phyloP scores from a whole-genome alignment of 2,113 vertebrate genomes.

The Cyanistes caeruleus region DNA sequence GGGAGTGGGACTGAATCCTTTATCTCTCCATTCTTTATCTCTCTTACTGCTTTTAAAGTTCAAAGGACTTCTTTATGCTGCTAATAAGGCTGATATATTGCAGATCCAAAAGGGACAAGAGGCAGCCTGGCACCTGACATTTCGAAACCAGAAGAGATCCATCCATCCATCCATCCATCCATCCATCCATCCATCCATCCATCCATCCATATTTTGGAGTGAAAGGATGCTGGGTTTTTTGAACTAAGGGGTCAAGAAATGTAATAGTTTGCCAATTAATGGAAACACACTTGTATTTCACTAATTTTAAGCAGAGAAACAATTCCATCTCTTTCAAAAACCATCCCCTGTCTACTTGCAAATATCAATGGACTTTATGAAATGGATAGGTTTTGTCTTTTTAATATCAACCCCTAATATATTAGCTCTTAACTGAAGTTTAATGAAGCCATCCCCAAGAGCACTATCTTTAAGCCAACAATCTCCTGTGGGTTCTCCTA shows the following conservation, averaged over 20 bases:
- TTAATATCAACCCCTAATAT: neutral
- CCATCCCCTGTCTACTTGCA: neutral
- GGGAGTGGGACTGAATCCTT: neutral
- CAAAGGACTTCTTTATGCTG: neutral
- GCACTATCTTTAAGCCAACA: neutral
- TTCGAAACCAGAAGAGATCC: neutral
- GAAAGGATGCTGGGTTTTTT: neutral
- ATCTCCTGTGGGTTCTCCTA: neutral
- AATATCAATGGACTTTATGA: neutral
- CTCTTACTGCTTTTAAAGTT: neutral
- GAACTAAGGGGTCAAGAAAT: neutral
- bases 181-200: too few species aligned
- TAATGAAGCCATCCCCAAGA: conserved; percentile 23
- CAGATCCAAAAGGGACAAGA: neutral
- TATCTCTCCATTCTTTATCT: neutral
- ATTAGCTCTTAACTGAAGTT: neutral
- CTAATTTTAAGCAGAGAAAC: neutral
- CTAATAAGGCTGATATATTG: neutral
- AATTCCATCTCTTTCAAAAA: neutral
- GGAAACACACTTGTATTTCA: neutral
- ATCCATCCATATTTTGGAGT: neutral
- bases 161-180: too few species aligned
- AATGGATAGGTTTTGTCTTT: neutral
- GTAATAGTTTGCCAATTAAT: neutral
- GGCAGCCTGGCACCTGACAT: neutral